These are phyloP conservation scores for Progne subis DNA, from an alignment of 2,113 vertebrate genomes.

Conservation along the genomic window DNA sequence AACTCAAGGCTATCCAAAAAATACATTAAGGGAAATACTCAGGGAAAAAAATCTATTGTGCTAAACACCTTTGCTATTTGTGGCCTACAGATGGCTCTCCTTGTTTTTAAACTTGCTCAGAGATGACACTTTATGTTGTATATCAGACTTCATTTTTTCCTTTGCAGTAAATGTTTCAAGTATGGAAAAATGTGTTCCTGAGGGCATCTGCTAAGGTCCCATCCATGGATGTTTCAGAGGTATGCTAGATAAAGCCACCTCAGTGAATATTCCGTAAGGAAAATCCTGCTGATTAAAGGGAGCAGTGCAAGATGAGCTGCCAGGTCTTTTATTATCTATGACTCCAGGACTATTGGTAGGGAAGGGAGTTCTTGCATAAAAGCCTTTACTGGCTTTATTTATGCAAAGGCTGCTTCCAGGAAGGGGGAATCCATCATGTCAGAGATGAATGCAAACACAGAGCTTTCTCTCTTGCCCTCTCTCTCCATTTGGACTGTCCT, in stretches of 20 bases:
- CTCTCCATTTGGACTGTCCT: constrained; percentile 11
- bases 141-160: background rate
- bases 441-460: constrained; percentile 36
- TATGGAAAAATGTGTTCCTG: constrained; percentile 1
- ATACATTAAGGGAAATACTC: background rate
- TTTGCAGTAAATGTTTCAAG: background rate
- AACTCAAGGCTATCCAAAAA: background rate
- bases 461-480: constrained; percentile 16
- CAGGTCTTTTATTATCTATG: constrained; percentile 50
- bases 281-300: constrained; percentile 43
- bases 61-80: constrained; percentile 7
- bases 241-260: background rate
- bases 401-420: constrained; percentile 50
- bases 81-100: constrained; percentile 23
- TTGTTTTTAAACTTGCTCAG: background rate
- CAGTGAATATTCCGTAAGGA: constrained; percentile 32
- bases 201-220: constrained; percentile 13
- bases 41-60: background rate
- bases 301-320: background rate
- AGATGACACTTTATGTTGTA: background rate
- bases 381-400: constrained; percentile 50
- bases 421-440: constrained; percentile 47
- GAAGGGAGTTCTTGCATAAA: constrained; percentile 44
- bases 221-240: constrained; percentile 11
- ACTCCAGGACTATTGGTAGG: background rate